A percentile compares a stretch with the other conserved stretches of the same genome.
Evolutionary conservation across 1,140 invertebrate species (phyloP).

Genomic region (Euura saliciscinereae): DNA sequence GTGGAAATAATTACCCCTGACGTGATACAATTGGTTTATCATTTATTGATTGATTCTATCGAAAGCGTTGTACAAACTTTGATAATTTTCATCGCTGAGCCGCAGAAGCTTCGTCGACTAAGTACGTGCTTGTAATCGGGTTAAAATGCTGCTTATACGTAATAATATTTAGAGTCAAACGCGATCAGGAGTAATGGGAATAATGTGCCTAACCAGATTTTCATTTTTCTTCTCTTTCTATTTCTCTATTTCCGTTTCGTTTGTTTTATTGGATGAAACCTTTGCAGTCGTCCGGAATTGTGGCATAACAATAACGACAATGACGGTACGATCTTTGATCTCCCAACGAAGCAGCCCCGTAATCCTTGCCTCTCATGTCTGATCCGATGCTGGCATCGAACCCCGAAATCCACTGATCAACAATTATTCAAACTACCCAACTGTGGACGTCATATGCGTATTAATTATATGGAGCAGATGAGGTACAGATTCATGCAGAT

Average conservation of each 20-base stretch:
- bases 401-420: background rate
- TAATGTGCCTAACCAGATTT: background rate
- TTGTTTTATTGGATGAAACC: slow-evolving; percentile 52
- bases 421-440: background rate
- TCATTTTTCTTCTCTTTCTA: background rate
- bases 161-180: background rate
- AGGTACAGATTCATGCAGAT: background rate
- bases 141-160: background rate
- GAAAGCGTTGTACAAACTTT: too few relatives aligned
- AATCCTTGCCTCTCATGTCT: slow-evolving; percentile 37
- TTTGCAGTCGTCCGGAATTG: slow-evolving; percentile 38
- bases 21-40: too few relatives aligned
- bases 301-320: slow-evolving; percentile 31
- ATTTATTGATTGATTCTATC: too few relatives aligned
- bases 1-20: too few relatives aligned
- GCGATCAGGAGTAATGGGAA: background rate
- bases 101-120: too few relatives aligned
- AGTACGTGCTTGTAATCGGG: background rate
- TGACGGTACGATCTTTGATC: slow-evolving; percentile 14
- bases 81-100: too few relatives aligned
- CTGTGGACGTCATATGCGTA: background rate
- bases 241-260: background rate
- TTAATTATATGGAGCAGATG: background rate
- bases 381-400: slow-evolving; percentile 28
- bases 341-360: slow-evolving; percentile 18